Evolutionary conservation across 1,140 invertebrate genomes (phyloP), one percentile per base, ranked within the genome.

Genomic region (Atta colombica): DNA sequence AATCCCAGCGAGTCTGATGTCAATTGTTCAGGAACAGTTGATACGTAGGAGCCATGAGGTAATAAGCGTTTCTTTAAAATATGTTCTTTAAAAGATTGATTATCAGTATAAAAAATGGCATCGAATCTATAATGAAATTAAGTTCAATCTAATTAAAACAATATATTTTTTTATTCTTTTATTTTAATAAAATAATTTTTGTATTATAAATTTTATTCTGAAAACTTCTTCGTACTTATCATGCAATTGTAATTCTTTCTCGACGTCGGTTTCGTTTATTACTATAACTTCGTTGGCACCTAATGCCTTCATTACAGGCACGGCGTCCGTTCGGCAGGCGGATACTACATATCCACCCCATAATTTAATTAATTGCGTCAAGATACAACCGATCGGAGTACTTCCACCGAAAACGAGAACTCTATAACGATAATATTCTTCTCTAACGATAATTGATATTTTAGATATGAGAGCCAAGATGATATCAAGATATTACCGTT

Each of bases 361-460:
- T 14, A 96, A 93, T 88, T 96, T 97, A 60, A 97, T 94, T 58
- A 98, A 93, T 94, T 98, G 97, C 68, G 97, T 96, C 58, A 97
- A 95, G 89, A 98, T 96, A 90, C 97, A 97, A 39, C 97, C 97
- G 31, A 97, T 96, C 21, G 97, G 96, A 31, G 97, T 97, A 88
- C 96, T 96, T 31, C 97, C 97, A 66, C 96, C 97, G 92, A 96
- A 96, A 75, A 98, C 94, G 16, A 98, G 95, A 80, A 98, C 94
- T 90, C 97, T 97, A 84, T 66, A 93, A 92, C 88, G 89, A 92
- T 89, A 75, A 88, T 68, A 72, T 63, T 80, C 71, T 80, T 66
- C 3, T 14, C 25, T 25, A 25, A 25, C 25, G 0, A 51, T 53
- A 63, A 61, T 61, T 53, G 6, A 68, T 28, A 49, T 74, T 61